A percentile compares a stretch with the other conserved stretches of the same genome.
phyloP scores from a whole-genome alignment of 2,797 vertebrate species.

The Sparus aurata region DNA sequence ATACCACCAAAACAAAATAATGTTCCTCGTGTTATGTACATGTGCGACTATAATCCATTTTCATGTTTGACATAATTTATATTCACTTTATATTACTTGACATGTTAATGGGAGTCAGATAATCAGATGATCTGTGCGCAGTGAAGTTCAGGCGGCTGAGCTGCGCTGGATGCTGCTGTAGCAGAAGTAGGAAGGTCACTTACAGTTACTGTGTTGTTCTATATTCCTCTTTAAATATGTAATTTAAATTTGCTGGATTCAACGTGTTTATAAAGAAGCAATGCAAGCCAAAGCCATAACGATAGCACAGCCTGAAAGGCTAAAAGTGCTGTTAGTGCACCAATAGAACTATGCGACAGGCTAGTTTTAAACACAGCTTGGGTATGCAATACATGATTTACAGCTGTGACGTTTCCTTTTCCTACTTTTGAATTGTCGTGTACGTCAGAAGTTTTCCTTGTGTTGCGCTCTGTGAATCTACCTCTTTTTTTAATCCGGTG shows the following conservation, averaged over 20 bases:
- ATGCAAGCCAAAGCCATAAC: conserved; percentile 82
- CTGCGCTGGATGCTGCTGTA: conserved; percentile 67
- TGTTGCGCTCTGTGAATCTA: conserved; percentile 80
- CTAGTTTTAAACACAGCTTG: conserved; percentile 64
- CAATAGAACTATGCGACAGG: conserved; percentile 65
- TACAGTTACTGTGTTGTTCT: conserved; percentile 55
- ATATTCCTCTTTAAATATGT: conserved; percentile 49
- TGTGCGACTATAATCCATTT: conserved; percentile 55
- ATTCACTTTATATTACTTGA: conserved; percentile 51
- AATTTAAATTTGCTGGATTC: conserved; percentile 70
- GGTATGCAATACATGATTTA: conserved; percentile 75
- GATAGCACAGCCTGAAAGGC: conserved; percentile 61
- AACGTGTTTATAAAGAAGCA: conserved; percentile 45
- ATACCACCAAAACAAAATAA: conserved; percentile 73
- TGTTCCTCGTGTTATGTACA: conserved; percentile 49
- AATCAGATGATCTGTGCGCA: conserved; percentile 34
- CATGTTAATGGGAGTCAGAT: conserved; percentile 45
- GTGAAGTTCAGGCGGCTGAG: conserved; percentile 49
- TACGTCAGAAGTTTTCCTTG: conserved; percentile 50
- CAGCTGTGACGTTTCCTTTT: conserved; percentile 60
- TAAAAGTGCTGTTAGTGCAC: conserved; percentile 55
- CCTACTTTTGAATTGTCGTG: conserved; percentile 42
- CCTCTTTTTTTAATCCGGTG: conserved; percentile 72
- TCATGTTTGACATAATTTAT: conserved; percentile 53
- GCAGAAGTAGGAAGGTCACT: conserved; percentile 55